Evolutionary conservation across 2,113 vertebrate species (phyloP), one percentile per base, ranked within the genome.

Genomic region (Limanda limanda): DNA sequence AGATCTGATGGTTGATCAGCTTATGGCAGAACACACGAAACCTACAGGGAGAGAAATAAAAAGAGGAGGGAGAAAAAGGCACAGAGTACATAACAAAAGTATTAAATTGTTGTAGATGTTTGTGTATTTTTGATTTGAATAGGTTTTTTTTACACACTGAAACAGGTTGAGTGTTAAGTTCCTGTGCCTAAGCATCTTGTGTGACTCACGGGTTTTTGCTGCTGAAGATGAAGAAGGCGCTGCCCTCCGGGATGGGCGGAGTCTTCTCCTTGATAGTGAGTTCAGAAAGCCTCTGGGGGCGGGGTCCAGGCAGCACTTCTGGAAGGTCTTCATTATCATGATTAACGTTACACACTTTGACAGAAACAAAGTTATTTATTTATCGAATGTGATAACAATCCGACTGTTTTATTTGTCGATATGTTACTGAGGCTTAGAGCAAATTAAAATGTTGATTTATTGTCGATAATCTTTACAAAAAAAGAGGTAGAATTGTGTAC

Each of bases 141-240:
- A n/a, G n/a, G n/a, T n/a, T n/a, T n/a, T 56, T 11, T 56, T 56
- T 24, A 24, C 5, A 11, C 18, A 25, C 4, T 35, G 23, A 59
- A 14, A 24, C 9, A 58, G 21, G 7, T 17, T 20, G 6, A 61
- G 20, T 52, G 25, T 37, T 10, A 37, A 31, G 31, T 31, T 31
- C 31, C 20, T 10, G 23, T 47, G 31, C 5, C 5, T 7, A 31
- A 31, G 31, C 1, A 57, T 54, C 12, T 14, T 66, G 17, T 42
- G 17, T 31, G n/a, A 95, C 93, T 94, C 95, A 99, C 98, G 96
- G 97, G 86, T 99, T 99, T 63, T 97, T 97, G 92, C 94, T 96
- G 95, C 98, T 99, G 87, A 99, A 97, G 89, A 99, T 96, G 91
- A 99, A 99, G 95, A 99, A 99, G 66, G 98, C 96, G 10, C 97